phyloP scores from a whole-genome alignment of 2,797 vertebrate genomes.

The Sciurus vulgaris region DNA sequence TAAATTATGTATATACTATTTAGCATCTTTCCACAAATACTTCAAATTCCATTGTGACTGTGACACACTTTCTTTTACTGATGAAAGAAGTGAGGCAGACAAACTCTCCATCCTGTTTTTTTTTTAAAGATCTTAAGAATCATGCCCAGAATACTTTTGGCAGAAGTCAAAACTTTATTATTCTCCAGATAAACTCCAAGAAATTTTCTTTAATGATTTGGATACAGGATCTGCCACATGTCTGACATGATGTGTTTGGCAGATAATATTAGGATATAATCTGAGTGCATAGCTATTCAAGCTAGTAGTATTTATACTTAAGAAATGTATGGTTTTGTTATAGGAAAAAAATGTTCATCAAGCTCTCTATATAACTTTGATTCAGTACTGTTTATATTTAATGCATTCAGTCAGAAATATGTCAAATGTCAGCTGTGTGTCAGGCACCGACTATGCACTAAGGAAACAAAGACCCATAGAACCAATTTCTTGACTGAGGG shows the following conservation, averaged over 20 bases:
- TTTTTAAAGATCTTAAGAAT: conserved; percentile 20
- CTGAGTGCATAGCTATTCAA: neutral
- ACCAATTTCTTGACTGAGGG: neutral
- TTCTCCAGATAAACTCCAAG: neutral
- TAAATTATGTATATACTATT: neutral
- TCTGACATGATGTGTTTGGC: neutral
- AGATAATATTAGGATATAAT: neutral
- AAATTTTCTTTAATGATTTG: neutral
- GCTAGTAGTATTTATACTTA: neutral
- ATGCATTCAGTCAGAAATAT: neutral
- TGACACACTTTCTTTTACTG: conserved; percentile 11
- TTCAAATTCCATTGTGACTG: neutral
- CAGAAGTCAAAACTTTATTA: conserved; percentile 19
- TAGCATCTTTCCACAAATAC: conserved; percentile 1
- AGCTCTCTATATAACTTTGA: neutral
- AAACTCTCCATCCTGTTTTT: neutral
- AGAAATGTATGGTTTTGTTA: neutral
- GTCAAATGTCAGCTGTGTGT: neutral
- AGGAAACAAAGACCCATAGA: conserved; percentile 7
- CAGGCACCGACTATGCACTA: neutral
- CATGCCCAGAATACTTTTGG: neutral
- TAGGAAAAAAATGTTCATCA: neutral
- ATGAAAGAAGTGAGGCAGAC: neutral
- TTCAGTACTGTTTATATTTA: conserved; percentile 3
- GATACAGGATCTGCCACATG: neutral